Base-by-base conservation (phyloP, 2,113 vertebrate species). In the Eulemur macaco region DNA sequence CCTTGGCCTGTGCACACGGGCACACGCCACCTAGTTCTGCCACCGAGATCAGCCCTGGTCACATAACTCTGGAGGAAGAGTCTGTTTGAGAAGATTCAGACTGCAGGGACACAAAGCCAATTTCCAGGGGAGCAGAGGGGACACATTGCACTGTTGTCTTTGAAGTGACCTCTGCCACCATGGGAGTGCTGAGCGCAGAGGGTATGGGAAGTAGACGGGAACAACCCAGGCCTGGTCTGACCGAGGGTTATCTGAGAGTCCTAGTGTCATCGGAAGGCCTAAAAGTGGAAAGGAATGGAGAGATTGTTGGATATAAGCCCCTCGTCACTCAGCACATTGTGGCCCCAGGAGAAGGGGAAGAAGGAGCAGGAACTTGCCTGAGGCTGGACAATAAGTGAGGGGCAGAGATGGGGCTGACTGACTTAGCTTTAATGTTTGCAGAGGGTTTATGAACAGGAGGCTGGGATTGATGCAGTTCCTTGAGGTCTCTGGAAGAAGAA, bases 321-420 rank as follows among this genome's bases (percentile, higher is more conserved):
- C 21, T 45, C 0, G 0, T 21, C 20, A 5, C 37, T 27, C 77
- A 1, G 3, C 17, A 9, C 0, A 1, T 1, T 12, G 37, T 31
- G n/a, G 31, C 29, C 37, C 21, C 0, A 3, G 18, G n/a, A 52
- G 20, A 52, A 64, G 23, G 45, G 13, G 25, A 52, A 42, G 18
- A 27, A 54, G 17, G 58, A 50, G 23, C 34, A 21, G 25, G 76
- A 42, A 13, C 10, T 54, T 73, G 31, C 3, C n/a, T 50, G 83
- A 50, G 27, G 2, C 6, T 63, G 63, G 12, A 34, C 20, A 21
- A 6, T 27, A 7, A 39, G 34, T 12, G 50, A 14, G 23, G 64
- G 54, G 13, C 42, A 34, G 56, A 11, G 50, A 1, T 2, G 5
- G 15, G 73, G 47, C 81, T 37, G 39, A 13, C 50, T 63, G 9